phyloP scores from a whole-genome alignment of 2,888 invertebrate genomes.

The Sphaerophoria taeniata region DNA sequence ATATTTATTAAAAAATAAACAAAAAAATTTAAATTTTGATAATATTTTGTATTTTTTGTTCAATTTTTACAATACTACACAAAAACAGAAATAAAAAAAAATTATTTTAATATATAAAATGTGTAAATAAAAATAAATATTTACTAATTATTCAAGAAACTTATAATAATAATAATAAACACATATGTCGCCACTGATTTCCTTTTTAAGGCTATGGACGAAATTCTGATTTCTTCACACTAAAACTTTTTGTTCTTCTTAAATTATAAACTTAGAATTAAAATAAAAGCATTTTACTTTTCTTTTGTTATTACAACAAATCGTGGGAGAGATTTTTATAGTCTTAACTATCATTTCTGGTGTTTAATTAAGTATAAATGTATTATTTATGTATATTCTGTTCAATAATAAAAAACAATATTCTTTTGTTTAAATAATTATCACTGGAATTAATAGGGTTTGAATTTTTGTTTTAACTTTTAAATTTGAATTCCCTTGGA shows the following conservation, averaged over 20 bases:
- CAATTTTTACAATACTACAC: slow-evolving; percentile 51
- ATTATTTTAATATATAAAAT: slow-evolving; percentile 22
- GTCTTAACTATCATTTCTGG: slow-evolving; percentile 9
- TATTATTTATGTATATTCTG: slow-evolving; percentile 17
- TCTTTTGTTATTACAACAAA: slow-evolving; percentile 31
- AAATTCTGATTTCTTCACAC: slow-evolving; percentile 68
- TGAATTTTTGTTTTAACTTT: slow-evolving; percentile 8
- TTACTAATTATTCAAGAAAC: slow-evolving; percentile 55
- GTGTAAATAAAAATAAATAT: slow-evolving; percentile 72
- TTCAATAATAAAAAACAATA: slow-evolving; percentile 11
- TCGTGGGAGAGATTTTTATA: slow-evolving; percentile 50
- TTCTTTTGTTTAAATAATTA: slow-evolving; percentile 41
- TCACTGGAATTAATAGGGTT: slow-evolving; percentile 65
- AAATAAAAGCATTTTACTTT: slow-evolving; percentile 59
- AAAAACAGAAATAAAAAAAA: slow-evolving; percentile 47
- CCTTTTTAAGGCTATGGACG: slow-evolving; percentile 74
- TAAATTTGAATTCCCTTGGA: slow-evolving; percentile 35
- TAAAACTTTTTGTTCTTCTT: slow-evolving; percentile 31
- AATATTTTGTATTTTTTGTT: slow-evolving; percentile 26
- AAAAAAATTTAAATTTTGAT: slow-evolving; percentile 62
- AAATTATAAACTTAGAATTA: slow-evolving; percentile 48
- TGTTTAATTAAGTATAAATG: slow-evolving; percentile 23
- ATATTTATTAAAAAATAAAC: slow-evolving; percentile 29
- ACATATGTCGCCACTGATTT: slow-evolving; percentile 67
- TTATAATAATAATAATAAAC: slow-evolving; percentile 23